Evolutionary conservation across 2,113 vertebrate genomes (phyloP).

Genomic region (Pyrgilauda ruficollis): DNA sequence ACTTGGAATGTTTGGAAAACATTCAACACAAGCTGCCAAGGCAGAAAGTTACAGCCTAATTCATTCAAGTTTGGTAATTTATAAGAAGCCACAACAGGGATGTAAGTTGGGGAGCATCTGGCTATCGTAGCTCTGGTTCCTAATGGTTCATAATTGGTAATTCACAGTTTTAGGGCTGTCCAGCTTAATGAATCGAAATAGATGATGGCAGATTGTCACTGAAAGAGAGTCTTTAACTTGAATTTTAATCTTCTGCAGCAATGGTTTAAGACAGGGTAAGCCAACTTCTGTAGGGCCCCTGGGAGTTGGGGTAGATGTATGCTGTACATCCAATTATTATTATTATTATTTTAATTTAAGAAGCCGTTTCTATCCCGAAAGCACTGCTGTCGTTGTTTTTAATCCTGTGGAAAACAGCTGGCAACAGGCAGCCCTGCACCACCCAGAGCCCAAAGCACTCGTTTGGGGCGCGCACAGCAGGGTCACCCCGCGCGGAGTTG

Average conservation of each 20-base stretch:
- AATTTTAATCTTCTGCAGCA: neutral
- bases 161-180: neutral
- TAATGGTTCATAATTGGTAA: neutral
- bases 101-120: neutral
- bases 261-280: neutral
- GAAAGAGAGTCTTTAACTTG: neutral
- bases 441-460: accelerated
- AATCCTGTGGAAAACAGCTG: neutral
- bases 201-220: neutral
- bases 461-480: neutral
- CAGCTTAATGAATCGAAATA: neutral
- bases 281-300: neutral
- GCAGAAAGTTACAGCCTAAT: neutral
- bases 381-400: neutral
- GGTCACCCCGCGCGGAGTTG: neutral
- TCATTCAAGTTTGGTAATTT: neutral
- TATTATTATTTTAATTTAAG: neutral
- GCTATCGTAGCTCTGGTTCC: neutral
- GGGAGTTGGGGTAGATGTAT: neutral
- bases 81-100: neutral
- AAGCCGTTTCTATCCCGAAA: neutral
- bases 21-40: neutral
- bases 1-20: accelerated
- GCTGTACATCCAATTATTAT: neutral
- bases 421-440: neutral